Evolutionary conservation across 2,797 vertebrate genomes (phyloP).

Genomic region (Enteromius unitaeniatus): DNA sequence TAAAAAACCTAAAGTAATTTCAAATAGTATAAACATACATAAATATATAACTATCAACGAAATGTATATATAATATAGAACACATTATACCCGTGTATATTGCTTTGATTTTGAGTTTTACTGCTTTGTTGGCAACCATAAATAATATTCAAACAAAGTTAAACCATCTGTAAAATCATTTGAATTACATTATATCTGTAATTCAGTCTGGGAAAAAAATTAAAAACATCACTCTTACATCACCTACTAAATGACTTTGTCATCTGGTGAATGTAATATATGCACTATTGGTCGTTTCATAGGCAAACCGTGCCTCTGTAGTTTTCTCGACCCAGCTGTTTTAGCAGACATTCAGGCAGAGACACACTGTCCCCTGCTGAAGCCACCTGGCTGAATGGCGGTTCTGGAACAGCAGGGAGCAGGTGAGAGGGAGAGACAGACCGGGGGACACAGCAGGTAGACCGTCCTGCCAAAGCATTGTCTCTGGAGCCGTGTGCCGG

Average conservation of each 20-base stretch:
- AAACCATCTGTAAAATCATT: neutral
- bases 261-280: neutral
- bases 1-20: too few relatives aligned
- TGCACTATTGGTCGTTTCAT: neutral
- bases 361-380: conserved; percentile 22
- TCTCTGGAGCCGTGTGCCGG: conserved; percentile 53
- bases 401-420: conserved; percentile 38
- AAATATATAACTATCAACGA: too few relatives aligned
- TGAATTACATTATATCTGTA: neutral
- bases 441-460: conserved; percentile 44
- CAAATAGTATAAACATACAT: too few relatives aligned
- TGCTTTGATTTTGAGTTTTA: neutral
- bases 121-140: neutral
- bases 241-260: neutral
- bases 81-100: too few relatives aligned
- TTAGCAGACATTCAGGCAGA: conserved; percentile 39
- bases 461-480: conserved; percentile 57
- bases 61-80: too few relatives aligned
- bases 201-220: neutral
- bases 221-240: neutral
- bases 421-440: conserved; percentile 21
- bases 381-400: conserved; percentile 37
- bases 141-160: neutral
- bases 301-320: neutral
- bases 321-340: conserved; percentile 17